These are phyloP conservation scores for Oscheius sp. DNA, from an alignment of 1,140 invertebrate species.

Conservation along the genomic window DNA sequence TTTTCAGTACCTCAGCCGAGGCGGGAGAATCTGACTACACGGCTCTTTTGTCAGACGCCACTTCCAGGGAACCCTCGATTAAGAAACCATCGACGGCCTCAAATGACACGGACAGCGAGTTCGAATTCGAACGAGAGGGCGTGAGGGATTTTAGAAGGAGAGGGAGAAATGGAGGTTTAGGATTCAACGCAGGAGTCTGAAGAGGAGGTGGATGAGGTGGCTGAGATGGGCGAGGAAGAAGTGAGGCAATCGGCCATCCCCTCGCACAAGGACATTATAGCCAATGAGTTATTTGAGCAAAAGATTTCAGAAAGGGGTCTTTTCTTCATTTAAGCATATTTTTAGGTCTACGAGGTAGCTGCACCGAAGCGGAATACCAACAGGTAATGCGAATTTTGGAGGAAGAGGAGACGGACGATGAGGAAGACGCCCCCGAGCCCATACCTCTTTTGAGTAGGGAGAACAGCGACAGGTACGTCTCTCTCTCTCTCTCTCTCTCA, in stretches of 20 bases:
- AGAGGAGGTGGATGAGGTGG: background rate
- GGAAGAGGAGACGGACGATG: background rate
- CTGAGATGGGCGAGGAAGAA: background rate
- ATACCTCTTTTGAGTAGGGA: no score
- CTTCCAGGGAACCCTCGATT: no score
- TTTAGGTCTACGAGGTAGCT: background rate
- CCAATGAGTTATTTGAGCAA: no score
- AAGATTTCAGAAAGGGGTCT: no score
- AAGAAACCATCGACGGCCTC: no score
- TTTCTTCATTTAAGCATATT: no score
- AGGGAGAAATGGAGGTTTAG: no score
- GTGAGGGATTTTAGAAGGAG: background rate
- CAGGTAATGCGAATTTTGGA: background rate
- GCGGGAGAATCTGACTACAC: no score
- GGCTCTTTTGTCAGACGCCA: no score
- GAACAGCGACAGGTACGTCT: background rate
- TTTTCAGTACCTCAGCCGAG: no score
- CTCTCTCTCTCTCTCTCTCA: background rate
- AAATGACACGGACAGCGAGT: conserved; percentile 5
- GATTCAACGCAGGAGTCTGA: background rate
- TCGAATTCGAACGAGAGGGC: background rate
- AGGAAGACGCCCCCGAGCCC: background rate
- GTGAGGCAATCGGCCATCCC: background rate
- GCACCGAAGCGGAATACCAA: background rate
- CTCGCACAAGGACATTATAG: background rate